These are phyloP conservation scores for Campoletis raptor DNA, from an alignment of 2,888 invertebrate species.

Conservation along the genomic window DNA sequence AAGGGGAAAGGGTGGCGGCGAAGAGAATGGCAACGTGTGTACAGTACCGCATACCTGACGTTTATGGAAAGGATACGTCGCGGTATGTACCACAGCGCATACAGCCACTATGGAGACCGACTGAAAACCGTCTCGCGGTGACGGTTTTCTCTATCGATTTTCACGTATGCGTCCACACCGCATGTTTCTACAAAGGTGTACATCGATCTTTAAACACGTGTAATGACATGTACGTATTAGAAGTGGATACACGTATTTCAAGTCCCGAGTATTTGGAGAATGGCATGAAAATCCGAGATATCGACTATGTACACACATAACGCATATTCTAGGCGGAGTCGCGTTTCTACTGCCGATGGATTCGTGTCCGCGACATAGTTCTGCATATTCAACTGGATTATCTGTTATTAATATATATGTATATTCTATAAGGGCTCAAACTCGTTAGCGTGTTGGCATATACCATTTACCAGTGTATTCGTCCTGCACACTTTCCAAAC, in stretches of 20 bases:
- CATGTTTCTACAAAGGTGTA: not conserved
- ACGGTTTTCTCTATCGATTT: not conserved
- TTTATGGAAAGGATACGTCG: conserved; percentile 51
- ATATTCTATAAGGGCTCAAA: conserved; percentile 1
- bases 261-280: conserved; percentile 31
- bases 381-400: conserved; percentile 29
- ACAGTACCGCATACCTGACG: conserved; percentile 3
- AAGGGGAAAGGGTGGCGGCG: not conserved
- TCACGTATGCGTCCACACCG: not conserved
- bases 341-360: conserved; percentile 26
- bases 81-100: conserved; percentile 16
- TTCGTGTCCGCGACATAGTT: conserved; percentile 26
- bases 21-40: not conserved
- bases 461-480: conserved; percentile 37
- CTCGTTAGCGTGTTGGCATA: conserved; percentile 48
- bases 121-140: not conserved
- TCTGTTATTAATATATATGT: not conserved
- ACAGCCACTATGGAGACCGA: too few relatives aligned
- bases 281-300: not conserved
- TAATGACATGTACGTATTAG: conserved; percentile 3
- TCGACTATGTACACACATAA: not conserved
- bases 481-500: not conserved
- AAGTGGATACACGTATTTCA: conserved; percentile 12
- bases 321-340: not conserved
- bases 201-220: conserved; percentile 47